Evolutionary conservation across 1,140 invertebrate genomes (phyloP).

Genomic region (Ephestia elutella): DNA sequence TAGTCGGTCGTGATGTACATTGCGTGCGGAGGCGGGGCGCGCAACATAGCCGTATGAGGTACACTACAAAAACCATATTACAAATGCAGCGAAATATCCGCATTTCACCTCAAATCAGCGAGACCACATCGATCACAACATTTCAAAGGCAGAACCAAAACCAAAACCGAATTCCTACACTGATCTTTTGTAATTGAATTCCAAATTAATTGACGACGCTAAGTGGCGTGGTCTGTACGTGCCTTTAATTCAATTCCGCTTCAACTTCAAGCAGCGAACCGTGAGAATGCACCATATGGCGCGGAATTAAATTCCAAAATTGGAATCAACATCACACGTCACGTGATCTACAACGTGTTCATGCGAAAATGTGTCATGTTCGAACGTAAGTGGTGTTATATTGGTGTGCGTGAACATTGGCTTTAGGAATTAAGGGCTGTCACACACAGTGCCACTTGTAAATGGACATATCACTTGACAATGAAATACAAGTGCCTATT

Average conservation of each 20-base stretch:
- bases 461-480: neutral
- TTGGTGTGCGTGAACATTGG: neutral
- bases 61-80: no score
- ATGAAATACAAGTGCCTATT: neutral
- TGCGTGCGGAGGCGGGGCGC: no score
- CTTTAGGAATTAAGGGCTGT: neutral
- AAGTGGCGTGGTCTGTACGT: slow-evolving; percentile 4
- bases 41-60: no score
- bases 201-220: slow-evolving; percentile 8
- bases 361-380: neutral
- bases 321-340: neutral
- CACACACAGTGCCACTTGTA: neutral
- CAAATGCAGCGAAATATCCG: neutral
- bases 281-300: neutral
- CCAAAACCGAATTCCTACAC: neutral
- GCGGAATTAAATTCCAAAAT: neutral
- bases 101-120: neutral
- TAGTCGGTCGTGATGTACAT: no score
- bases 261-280: neutral
- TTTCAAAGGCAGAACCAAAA: neutral
- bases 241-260: slow-evolving; percentile 1
- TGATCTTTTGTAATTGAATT: slow-evolving; percentile 10
- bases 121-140: neutral
- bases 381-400: neutral
- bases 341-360: neutral